Conservation (phyloP, 2,113 vertebrate genomes). For the Aix galericulata region DNA sequence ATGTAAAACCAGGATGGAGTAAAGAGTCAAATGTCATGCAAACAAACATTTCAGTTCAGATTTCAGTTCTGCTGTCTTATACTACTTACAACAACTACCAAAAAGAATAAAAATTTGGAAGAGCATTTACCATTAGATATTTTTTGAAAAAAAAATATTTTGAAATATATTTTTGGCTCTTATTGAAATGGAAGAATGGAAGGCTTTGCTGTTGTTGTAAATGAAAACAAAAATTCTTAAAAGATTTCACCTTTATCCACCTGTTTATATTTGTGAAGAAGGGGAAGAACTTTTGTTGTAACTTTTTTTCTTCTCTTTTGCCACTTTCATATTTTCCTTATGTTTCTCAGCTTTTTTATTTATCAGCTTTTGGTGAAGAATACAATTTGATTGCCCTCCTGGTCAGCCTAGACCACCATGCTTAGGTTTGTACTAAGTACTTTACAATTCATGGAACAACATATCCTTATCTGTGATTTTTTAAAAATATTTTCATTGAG, state of each 20-base stretch:
- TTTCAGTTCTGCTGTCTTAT: neutral
- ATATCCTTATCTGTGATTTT: neutral
- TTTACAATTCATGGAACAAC: neutral
- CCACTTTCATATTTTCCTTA: neutral
- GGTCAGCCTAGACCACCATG: neutral
- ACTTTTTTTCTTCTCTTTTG: neutral
- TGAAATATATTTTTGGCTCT: too few relatives aligned
- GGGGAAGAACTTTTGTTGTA: neutral
- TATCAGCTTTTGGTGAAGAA: neutral
- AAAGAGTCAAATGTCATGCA: neutral
- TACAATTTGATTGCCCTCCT: neutral
- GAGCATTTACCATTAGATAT: neutral
- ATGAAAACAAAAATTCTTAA: neutral
- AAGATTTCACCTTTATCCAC: neutral
- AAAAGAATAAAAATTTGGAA: neutral
- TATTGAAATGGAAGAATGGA: neutral
- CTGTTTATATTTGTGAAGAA: neutral
- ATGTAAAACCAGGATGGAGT: neutral
- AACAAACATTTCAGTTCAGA: neutral
- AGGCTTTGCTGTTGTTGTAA: neutral
- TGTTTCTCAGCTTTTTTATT: neutral
- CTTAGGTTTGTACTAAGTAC: neutral
- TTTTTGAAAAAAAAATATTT: neutral
- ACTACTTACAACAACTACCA: neutral
- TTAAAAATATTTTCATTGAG: neutral